Evolutionary conservation across 2,113 vertebrate genomes (phyloP).

Genomic region (Arizona elegans): DNA sequence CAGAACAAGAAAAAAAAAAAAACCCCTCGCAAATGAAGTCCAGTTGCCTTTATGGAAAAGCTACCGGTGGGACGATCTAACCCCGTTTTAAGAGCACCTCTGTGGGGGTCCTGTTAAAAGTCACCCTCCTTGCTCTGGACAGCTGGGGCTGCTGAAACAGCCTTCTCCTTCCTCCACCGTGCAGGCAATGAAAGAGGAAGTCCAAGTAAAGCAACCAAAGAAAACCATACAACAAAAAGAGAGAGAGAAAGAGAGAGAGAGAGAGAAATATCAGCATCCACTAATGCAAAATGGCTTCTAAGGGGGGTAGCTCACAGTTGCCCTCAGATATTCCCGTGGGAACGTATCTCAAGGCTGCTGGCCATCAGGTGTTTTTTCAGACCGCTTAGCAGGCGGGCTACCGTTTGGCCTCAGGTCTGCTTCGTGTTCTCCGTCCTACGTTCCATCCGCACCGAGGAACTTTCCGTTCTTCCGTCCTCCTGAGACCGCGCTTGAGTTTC

Average conservation of each 20-base stretch:
- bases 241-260: not conserved
- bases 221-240: not conserved
- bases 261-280: not conserved
- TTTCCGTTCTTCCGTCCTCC: not conserved
- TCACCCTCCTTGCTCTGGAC: not conserved
- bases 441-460: not conserved
- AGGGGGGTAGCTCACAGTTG: not conserved
- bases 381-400: fast-evolving
- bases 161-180: not conserved
- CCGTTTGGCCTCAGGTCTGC: not conserved
- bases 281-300: not conserved
- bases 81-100: not conserved
- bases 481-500: not conserved
- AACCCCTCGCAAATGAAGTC: not conserved
- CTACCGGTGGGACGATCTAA: not conserved
- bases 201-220: not conserved
- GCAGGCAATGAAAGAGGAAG: not conserved
- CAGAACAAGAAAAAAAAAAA: not conserved
- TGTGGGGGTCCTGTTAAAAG: not conserved
- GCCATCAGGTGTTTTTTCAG: not conserved
- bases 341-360: not conserved
- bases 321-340: fast-evolving
- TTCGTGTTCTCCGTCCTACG: not conserved
- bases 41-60: not conserved
- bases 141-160: not conserved